Percentiles rank a stretch among this genome's conserved stretches.
These are phyloP conservation scores for Heteractis magnifica DNA, from an alignment of 92 coral and sea anemone genomes.

Conservation along the genomic window DNA sequence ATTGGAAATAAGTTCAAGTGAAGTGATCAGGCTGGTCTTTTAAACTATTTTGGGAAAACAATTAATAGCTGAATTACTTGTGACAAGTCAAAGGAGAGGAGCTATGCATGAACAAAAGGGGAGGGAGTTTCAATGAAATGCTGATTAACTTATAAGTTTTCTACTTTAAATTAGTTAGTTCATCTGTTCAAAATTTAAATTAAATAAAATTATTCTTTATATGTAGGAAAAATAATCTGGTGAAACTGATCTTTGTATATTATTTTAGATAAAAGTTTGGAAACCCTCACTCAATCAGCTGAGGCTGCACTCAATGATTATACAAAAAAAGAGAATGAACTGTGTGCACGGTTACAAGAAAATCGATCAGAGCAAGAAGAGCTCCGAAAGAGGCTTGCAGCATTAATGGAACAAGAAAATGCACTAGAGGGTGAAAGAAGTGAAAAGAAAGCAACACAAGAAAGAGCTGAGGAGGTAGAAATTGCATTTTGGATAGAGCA, in stretches of 20 bases:
- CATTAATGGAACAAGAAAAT: conserved; percentile 48
- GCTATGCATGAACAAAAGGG: too few species aligned
- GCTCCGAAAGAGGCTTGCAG: conserved; percentile 62
- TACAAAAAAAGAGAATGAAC: conserved; percentile 61
- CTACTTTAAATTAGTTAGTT: too few species aligned
- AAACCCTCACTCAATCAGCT: conserved; percentile 65
- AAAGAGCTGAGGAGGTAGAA: conserved; percentile 63
- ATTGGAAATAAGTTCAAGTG: too few species aligned
- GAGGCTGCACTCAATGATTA: conserved; percentile 62
- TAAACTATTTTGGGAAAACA: too few species aligned
- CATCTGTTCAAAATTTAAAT: too few species aligned
- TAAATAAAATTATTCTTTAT: too few species aligned
- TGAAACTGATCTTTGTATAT: not conserved
- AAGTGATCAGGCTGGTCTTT: too few species aligned
- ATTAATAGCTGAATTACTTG: too few species aligned
- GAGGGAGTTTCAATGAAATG: too few species aligned
- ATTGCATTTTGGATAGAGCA: too few species aligned
- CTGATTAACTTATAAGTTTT: too few species aligned
- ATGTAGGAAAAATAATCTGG: not conserved
- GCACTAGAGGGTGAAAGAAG: conserved; percentile 60
- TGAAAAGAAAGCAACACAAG: conserved; percentile 44
- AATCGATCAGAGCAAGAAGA: conserved; percentile 74
- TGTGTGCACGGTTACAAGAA: conserved; percentile 49
- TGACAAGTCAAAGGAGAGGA: too few species aligned
- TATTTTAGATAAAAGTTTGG: conserved; percentile 58